A percentile compares a stretch with the other conserved stretches of the same genome.
Conservation (phyloP, 2,797 vertebrate species). For the Helarctos malayanus region DNA sequence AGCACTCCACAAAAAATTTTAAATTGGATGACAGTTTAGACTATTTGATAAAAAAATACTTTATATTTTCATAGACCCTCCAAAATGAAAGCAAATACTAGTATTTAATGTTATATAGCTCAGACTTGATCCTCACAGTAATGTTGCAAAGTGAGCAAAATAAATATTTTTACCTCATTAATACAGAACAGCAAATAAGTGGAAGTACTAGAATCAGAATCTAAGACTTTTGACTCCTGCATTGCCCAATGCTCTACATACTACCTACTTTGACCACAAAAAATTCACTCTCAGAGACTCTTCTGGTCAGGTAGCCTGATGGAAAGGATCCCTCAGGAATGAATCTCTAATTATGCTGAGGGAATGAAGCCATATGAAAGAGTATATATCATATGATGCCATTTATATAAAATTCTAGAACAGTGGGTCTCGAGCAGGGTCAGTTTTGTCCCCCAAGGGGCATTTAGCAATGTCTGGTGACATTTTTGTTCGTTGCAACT, state of each 20-base stretch:
- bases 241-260: not conserved
- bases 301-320: not conserved
- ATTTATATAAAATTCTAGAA: constrained; percentile 1
- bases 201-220: constrained; percentile 24
- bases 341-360: not conserved
- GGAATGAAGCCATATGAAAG: not conserved
- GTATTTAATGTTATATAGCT: not conserved
- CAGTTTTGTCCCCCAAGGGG: not conserved
- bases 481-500: not conserved
- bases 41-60: not conserved
- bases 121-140: not conserved
- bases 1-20: not conserved
- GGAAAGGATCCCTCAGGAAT: not conserved
- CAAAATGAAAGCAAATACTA: constrained; percentile 29
- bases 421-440: not conserved
- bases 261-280: not conserved
- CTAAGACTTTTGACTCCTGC: not conserved
- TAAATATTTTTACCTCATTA: not conserved
- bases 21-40: not conserved
- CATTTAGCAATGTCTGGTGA: not conserved
- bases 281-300: not conserved
- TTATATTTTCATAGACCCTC: not conserved
- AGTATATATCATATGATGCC: not conserved
- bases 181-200: not conserved
- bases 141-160: constrained; percentile 18